Evolutionary conservation across 2,888 invertebrate genomes (phyloP).

Genomic region (Amphipyra berbera): DNA sequence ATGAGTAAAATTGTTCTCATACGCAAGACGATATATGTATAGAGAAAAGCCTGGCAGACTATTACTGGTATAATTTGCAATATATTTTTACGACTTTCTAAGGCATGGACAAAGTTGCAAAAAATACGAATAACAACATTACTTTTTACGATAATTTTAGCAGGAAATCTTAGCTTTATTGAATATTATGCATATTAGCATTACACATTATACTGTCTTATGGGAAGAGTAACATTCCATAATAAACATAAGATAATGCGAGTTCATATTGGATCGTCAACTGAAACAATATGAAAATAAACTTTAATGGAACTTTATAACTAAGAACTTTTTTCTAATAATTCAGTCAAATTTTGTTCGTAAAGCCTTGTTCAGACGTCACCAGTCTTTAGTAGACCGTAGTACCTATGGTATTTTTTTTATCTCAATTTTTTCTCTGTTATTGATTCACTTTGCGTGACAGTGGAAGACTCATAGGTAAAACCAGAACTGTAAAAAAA

Average conservation of each 20-base stretch:
- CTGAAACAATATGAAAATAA: too few species aligned
- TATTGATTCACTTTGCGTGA: too few species aligned
- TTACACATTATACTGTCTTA: neutral
- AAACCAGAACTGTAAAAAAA: too few species aligned
- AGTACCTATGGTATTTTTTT: too few species aligned
- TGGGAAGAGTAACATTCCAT: neutral
- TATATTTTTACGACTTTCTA: conserved; percentile 3
- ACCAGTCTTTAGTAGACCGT: too few species aligned
- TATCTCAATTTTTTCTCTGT: too few species aligned
- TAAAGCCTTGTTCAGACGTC: too few species aligned
- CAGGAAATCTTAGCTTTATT: conserved; percentile 3
- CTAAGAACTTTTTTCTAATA: too few species aligned
- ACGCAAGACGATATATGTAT: conserved; percentile 20
- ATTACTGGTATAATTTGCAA: neutral
- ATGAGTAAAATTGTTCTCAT: neutral
- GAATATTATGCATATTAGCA: conserved; percentile 16
- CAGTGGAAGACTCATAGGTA: too few species aligned
- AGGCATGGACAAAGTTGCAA: neutral
- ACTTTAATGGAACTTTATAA: too few species aligned
- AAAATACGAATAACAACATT: conserved; percentile 11
- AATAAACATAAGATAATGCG: neutral
- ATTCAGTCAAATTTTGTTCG: too few species aligned
- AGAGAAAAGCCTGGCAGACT: neutral
- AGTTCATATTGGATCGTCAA: too few species aligned
- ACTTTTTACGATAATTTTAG: conserved; percentile 19